Conservation (phyloP, 92 coral and sea anemone species). For the Anthopleura xanthogrammica region DNA sequence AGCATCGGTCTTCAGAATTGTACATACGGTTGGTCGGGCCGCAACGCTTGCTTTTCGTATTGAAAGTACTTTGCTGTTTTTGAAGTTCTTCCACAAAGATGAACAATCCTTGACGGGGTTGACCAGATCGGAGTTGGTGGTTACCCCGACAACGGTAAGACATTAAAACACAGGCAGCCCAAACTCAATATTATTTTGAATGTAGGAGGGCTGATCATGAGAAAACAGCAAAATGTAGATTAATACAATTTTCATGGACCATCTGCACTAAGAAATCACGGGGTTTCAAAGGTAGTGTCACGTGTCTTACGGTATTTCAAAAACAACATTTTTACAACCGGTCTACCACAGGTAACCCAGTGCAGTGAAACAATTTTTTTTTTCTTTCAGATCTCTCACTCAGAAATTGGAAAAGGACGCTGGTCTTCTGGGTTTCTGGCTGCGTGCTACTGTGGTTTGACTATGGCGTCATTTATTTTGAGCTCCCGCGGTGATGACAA, state of each 20-base stretch:
- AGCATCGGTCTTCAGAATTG: slow-evolving; percentile 35
- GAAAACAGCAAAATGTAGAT: too few relatives aligned
- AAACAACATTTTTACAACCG: too few relatives aligned
- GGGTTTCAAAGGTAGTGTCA: too few relatives aligned
- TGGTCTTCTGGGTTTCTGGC: slow-evolving; percentile 44
- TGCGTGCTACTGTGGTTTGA: slow-evolving; percentile 29
- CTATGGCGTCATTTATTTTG: slow-evolving; percentile 27
- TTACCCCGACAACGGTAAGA: slow-evolving; percentile 32
- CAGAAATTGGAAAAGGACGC: slow-evolving; percentile 43
- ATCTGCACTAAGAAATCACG: too few relatives aligned
- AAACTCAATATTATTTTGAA: too few relatives aligned
- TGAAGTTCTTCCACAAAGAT: slow-evolving; percentile 55
- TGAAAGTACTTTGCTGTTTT: slow-evolving; percentile 61
- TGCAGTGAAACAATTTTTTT: neutral
- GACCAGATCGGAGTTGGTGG: slow-evolving; percentile 1
- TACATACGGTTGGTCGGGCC: slow-evolving; percentile 58
- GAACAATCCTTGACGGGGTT: slow-evolving; percentile 14
- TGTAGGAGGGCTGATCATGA: too few relatives aligned
- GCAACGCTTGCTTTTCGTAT: slow-evolving; percentile 59
- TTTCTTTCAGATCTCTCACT: slow-evolving; percentile 27
- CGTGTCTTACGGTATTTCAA: too few relatives aligned
- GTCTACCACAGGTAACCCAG: too few relatives aligned
- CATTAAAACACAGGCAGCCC: neutral
- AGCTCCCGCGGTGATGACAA: neutral
- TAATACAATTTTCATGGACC: too few relatives aligned